These are phyloP conservation scores for Oreonectes daqikongensis DNA, from an alignment of 2,797 vertebrate species.

Conservation along the genomic window DNA sequence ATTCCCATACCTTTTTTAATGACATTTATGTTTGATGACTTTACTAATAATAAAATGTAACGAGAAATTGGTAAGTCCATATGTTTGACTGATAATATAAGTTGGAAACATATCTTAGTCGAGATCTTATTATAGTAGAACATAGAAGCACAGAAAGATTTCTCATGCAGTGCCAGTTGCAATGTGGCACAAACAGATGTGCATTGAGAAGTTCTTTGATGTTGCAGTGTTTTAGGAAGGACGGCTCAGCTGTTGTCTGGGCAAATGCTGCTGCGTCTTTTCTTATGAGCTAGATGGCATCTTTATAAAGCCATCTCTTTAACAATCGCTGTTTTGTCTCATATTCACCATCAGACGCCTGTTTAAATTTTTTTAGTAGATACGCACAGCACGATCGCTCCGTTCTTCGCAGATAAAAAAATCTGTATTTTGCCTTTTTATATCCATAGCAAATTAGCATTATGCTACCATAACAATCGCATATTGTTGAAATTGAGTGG, in stretches of 20 bases:
- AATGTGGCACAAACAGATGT: constrained; percentile 67
- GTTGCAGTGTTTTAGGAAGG: constrained; percentile 68
- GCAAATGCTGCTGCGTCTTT: constrained; percentile 65
- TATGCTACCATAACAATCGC: constrained; percentile 46
- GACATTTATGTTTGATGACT: not conserved
- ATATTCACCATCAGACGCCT: constrained; percentile 66
- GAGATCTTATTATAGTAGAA: constrained; percentile 1
- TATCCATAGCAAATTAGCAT: constrained; percentile 59
- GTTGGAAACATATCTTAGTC: constrained; percentile 8
- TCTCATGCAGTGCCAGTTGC: constrained; percentile 46
- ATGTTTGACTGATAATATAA: not conserved
- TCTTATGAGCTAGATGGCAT: constrained; percentile 75
- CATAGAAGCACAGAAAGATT: constrained; percentile 29
- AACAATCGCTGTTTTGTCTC: constrained; percentile 71
- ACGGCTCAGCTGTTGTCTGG: constrained; percentile 74
- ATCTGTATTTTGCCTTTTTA: constrained; percentile 23
- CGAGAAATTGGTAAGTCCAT: not conserved
- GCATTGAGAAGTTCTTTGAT: constrained; percentile 74
- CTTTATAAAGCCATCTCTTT: constrained; percentile 70
- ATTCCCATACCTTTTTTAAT: not conserved
- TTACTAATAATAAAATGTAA: not conserved
- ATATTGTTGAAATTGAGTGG: constrained; percentile 48
- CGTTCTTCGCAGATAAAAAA: constrained; percentile 17
- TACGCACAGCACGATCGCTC: constrained; percentile 29
- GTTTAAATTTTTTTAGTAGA: constrained; percentile 65